Evolutionary conservation across 1,140 invertebrate species (phyloP), one percentile per base, ranked within the genome.

Genomic region (Sinella curviseta): DNA sequence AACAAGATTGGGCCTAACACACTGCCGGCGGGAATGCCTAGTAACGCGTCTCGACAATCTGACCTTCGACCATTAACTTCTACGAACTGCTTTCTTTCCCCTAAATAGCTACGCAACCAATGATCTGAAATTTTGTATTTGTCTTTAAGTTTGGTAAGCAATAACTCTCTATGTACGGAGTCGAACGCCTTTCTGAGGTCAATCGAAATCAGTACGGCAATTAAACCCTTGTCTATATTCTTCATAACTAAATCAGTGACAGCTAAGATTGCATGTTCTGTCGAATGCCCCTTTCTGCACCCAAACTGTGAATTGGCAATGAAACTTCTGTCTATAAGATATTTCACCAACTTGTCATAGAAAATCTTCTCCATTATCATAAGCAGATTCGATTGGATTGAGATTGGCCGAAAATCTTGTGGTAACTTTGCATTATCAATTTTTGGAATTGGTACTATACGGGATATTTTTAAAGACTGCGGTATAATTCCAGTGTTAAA

Each of bases 151-250:
- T 74, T 74, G 20, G 8, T 20, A 48, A 48, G 39, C 8, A 48
- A 48, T 12, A 3, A 3, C 34, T 28, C 70, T 74, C 70, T 74
- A 33, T 31, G 24, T 8, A 26, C 24, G 8, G 24, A 30, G 26
- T 74, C 70, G 34, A 79, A 79, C 1, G 78, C 78, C 28, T 79
- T 79, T 67, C 54, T 75, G 2, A 79, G 17, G 36, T 79, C 78
- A 12, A 79, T 8, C 12, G 67, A 55, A 1, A 79, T 54, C 20
- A 79, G 1, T 14, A 65, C 73, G 30, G 60, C 36, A n/a, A 79
- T 34, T 2, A 48, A 55, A 36, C 79, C 77, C 14, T 74, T 48
- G 35, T 36, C 35, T 33, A 82, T 48, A 35, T 82, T 54, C 24
- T 36, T 78, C 39, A 36, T 54, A n/a, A 77, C 30, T 33, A 30